Evolutionary conservation across 2,113 vertebrate species (phyloP).

Genomic region (Myotis lucifugus): DNA sequence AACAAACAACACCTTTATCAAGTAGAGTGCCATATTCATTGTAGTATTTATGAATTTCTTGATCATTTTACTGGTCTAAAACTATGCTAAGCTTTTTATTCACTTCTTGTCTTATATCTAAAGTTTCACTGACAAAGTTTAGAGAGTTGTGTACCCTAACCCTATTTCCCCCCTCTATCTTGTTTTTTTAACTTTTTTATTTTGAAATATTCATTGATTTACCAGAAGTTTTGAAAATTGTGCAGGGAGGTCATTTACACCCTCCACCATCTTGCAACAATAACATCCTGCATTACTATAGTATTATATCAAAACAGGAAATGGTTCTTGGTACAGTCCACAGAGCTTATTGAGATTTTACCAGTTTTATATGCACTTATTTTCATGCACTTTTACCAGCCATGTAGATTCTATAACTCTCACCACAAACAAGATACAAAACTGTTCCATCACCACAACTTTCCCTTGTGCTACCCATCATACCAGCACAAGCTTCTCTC

Average conservation of each 20-base stretch:
- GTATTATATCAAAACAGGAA: neutral
- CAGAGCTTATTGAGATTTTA: neutral
- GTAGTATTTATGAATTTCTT: neutral
- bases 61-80: neutral
- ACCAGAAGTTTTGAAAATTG: neutral
- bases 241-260: neutral
- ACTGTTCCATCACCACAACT: neutral
- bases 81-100: neutral
- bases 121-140: neutral
- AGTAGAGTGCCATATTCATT: neutral
- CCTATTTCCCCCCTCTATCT: too few relatives aligned
- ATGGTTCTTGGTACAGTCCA: neutral
- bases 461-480: neutral
- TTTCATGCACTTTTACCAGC: neutral
- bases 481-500: neutral
- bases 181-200: neutral
- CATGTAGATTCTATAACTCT: neutral
- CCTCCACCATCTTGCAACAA: neutral
- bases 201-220: neutral
- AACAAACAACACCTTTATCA: neutral
- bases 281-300: neutral
- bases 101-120: neutral
- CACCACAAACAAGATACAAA: neutral
- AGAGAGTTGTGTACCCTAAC: neutral
- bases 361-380: neutral